Evolutionary conservation across 2,113 vertebrate genomes (phyloP), one percentile per base, ranked within the genome.

Genomic region (Callopanchax toddi): DNA sequence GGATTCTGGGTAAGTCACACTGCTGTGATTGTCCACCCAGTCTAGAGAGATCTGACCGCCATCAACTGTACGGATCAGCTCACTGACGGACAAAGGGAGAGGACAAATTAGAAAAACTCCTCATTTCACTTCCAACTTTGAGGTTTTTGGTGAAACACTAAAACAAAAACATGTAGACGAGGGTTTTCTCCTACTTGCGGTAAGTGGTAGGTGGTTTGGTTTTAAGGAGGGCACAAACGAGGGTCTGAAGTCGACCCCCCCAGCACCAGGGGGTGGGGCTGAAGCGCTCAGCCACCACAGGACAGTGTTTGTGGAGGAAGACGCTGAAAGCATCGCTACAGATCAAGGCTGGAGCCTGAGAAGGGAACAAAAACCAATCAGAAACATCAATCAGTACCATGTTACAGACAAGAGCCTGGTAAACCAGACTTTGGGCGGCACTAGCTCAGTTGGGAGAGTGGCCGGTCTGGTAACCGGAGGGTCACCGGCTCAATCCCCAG

Each of bases 41-140:
- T 96, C 95, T 46, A 95, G 81, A n/a, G 92, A 88, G 60, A 96
- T 82, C 82, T 94, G 94, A 17, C 94, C 93, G 0, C 94, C 94
- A 1, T 95, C 95, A 0, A 68, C 54, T 0, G 93, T 95, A 32
- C 67, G 64, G 21, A 96, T 90, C 57, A 91, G 65, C 76, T 95
- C 93, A 63, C 95, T 89, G 58, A 45, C 6, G 43, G 40, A 48
- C 6, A 16, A 56, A 54, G 52, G 21, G 21, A 57, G n/a, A 1
- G n/a, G 4, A 56, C 7, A n/a, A 25, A 20, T 20, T 15, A 17
- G 16, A 32, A 32, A 5, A 6, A 4, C 29, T 32, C 10, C 4
- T 32, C 6, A 32, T 32, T 32, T n/a, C n/a, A n/a, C n/a, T n/a
- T n/a, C n/a, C n/a, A n/a, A n/a, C n/a, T n/a, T n/a, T n/a, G n/a